A percentile compares a stretch with the other conserved stretches of the same genome.
These are phyloP conservation scores for Mystacides longicornis DNA, from an alignment of 2,888 invertebrate species.

Conservation along the genomic window DNA sequence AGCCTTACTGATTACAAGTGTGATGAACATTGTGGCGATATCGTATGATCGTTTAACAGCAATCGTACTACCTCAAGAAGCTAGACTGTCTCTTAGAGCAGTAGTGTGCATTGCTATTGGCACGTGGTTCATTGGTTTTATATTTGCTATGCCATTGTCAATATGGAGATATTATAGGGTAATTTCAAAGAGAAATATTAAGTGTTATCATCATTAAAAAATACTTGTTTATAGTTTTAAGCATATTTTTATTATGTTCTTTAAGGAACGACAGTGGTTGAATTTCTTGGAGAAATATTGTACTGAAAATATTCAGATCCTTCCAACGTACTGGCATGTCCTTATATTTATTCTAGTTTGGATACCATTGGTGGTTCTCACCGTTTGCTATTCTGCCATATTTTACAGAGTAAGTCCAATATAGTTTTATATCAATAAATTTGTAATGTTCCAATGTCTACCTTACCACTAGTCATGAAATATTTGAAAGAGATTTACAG, in stretches of 20 bases:
- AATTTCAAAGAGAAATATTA: background rate
- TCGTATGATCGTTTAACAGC: constrained; percentile 79
- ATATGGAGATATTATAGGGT: constrained; percentile 51
- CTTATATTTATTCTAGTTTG: constrained; percentile 68
- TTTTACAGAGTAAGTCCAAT: constrained; percentile 47
- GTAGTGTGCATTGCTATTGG: constrained; percentile 57
- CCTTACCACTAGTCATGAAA: background rate
- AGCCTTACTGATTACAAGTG: constrained; percentile 64
- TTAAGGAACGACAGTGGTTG: constrained; percentile 63
- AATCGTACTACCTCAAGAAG: constrained; percentile 65
- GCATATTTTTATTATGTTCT: constrained; percentile 1
- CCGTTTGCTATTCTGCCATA: constrained; percentile 65
- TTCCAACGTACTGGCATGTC: constrained; percentile 72
- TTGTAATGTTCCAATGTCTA: background rate
- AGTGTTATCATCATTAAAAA: background rate
- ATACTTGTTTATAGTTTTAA: background rate
- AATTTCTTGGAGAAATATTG: constrained; percentile 72
- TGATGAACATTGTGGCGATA: constrained; percentile 68
- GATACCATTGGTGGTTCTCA: constrained; percentile 63
- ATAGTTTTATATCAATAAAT: too few species aligned
- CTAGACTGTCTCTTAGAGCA: constrained; percentile 55
- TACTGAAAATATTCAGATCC: constrained; percentile 55
- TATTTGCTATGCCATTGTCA: constrained; percentile 58
- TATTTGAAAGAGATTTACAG: background rate
- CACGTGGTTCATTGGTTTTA: constrained; percentile 60